Base-by-base conservation (phyloP, 1,140 invertebrate species). In the Micrasema longulum region DNA sequence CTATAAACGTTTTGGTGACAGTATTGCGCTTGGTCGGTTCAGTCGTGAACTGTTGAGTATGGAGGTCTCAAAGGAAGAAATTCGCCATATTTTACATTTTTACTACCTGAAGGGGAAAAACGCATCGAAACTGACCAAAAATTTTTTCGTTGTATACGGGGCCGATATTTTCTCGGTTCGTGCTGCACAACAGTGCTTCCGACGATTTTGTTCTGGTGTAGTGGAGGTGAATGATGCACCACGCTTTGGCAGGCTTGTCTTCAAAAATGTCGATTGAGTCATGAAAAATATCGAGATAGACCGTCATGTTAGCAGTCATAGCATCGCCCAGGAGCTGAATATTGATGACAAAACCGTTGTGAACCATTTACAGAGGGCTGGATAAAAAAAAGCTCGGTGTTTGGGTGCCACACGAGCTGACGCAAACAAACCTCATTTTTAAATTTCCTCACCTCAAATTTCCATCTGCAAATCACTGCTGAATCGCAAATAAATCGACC, bases 11-110 rank as follows among this genome's bases (percentile, higher is more conserved):
- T n/a, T n/a, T n/a, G n/a, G 6, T 14, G 11, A 55, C 22, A 55
- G 14, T 31, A 55, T 22, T 55, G 9, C 22, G 60, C 69, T 76
- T 80, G 47, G 76, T 80, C 47, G 47, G 47, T 55, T 22, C 5
- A 47, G 69, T 22, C 74, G 66, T 26, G 70, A 75, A 38, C 16
- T 55, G n/a, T n/a, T n/a, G 10, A 62, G 23, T 62, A 18, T 62
- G 6, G 36, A 38, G 31, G 36, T 38, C 26, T 62, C 36, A 50
- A 50, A 38, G 23, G 31, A 18, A 62, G 31, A 62, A 38, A 38
- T 36, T 62, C 35, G 12, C 55, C 55, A 62, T 38, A 38, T 36
- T 38, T 18, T 36, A 38, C 31, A 62, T 62, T 62, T 18, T 38
- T 38, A 35, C 16, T 36, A 18, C 36, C 55, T 62, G 55, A 62